These are phyloP conservation scores for Trypoxylon attenuatum DNA, from an alignment of 2,888 invertebrate genomes.

Conservation along the genomic window DNA sequence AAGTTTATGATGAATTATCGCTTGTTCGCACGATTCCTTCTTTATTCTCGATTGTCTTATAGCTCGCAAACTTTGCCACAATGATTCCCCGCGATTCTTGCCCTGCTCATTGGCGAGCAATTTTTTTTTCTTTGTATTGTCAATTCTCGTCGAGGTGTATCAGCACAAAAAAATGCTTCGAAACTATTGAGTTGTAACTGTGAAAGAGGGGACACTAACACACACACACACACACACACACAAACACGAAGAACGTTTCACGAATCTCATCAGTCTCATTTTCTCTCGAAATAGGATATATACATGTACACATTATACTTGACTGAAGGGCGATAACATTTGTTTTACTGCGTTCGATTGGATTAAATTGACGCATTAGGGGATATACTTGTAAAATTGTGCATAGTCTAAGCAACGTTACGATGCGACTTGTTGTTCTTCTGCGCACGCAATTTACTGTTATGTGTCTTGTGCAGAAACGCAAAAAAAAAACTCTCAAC, in stretches of 20 bases:
- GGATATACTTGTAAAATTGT: conserved; percentile 5
- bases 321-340: conserved; percentile 3
- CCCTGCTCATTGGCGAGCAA: conserved; percentile 14
- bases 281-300: not conserved
- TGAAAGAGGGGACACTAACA: not conserved
- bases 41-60: conserved; percentile 26
- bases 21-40: conserved; percentile 36
- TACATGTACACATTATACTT: too few relatives aligned
- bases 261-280: conserved; percentile 42
- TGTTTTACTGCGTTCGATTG: conserved; percentile 11
- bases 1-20: not conserved
- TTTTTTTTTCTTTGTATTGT: conserved; percentile 21
- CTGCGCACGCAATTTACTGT: conserved; percentile 28
- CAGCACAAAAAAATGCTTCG: conserved; percentile 30
- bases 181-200: not conserved
- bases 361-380: conserved; percentile 1
- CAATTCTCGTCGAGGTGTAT: conserved; percentile 1
- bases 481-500: conserved; percentile 14
- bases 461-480: conserved; percentile 25
- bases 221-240: too few relatives aligned
- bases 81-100: conserved; percentile 41
- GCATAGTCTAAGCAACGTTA: conserved; percentile 38
- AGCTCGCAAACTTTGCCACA: conserved; percentile 15
- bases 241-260: conserved; percentile 12
- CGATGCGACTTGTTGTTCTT: conserved; percentile 26